A percentile compares a stretch with the other conserved stretches of the same genome.
Conservation (phyloP, 1,140 invertebrate species). For the Drosophila pseudoananassae region DNA sequence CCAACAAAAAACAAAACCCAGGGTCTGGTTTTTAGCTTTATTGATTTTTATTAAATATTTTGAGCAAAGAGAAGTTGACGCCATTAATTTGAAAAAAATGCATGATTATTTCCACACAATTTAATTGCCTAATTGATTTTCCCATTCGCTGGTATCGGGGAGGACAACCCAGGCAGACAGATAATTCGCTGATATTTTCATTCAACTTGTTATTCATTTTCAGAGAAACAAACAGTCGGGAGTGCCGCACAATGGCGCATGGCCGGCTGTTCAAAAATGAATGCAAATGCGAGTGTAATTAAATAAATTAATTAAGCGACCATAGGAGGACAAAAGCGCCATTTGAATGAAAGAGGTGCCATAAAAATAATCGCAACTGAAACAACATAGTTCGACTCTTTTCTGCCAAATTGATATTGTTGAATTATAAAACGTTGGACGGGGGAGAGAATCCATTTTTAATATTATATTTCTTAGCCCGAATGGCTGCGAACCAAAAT, state of each 20-base stretch:
- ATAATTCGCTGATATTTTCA: constrained; percentile 41
- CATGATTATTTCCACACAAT: constrained; percentile 76
- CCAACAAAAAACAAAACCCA: not conserved
- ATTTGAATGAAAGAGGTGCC: constrained; percentile 1
- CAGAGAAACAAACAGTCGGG: constrained; percentile 44
- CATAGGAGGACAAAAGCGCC: constrained; percentile 16
- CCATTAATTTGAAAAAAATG: constrained; percentile 65
- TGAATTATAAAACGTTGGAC: not conserved
- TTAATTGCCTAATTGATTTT: constrained; percentile 75
- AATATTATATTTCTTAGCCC: not conserved
- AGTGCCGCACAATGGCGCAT: constrained; percentile 44
- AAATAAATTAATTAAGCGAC: constrained; percentile 79
- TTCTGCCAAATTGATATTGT: constrained; percentile 1
- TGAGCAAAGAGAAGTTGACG: constrained; percentile 25
- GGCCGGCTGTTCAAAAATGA: constrained; percentile 70
- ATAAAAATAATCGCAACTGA: not conserved
- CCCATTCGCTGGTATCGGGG: constrained; percentile 32
- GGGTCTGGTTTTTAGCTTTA: constrained; percentile 5
- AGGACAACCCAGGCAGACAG: constrained; percentile 1
- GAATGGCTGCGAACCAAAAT: not conserved
- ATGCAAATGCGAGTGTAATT: constrained; percentile 76
- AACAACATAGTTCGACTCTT: not conserved
- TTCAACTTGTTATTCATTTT: constrained; percentile 49
- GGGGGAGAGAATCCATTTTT: not conserved
- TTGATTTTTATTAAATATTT: constrained; percentile 17